Base-by-base conservation (phyloP, 2,113 vertebrate species). In the Acanthochromis polyacanthus region DNA sequence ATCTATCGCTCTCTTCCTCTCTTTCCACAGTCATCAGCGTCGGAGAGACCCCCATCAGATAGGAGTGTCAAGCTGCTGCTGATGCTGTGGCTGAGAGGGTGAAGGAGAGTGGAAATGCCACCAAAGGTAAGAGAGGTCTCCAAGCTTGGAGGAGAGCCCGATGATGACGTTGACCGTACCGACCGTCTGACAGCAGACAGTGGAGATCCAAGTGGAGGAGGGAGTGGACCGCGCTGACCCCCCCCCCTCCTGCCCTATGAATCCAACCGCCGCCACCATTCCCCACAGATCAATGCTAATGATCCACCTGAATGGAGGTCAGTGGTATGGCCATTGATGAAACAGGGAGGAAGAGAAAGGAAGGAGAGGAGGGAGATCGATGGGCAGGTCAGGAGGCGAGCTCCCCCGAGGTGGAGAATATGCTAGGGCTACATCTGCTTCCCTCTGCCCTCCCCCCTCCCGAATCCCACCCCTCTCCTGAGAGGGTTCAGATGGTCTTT, bases 401-500 rank as follows among this genome's bases (percentile, higher is more conserved):
- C 69, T 88, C 91, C 88, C 90, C 72, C 0, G 78, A 81, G 93
- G 74, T 15, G 8, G 30, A 19, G 52, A 83, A 86, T 84, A 86
- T 85, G 81, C 75, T 62, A 65, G 80, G 57, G 64, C 77, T 85
- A 92, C 91, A 92, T 90, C 88, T 90, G 89, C 88, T 87, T 61
- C 86, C 81, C 72, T 53, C 76, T 73, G 51, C 79, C 81, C 32
- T 8, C 32, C 32, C 32, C 32, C 81, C 61, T 70, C 75, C 66
- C 30, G 70, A 61, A 82, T 73, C 80, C 53, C 69, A 40, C 76
- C 56, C 53, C 80, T 81, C 88, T 80, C 87, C 59, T 78, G 87
- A 80, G 90, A 92, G 79, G 83, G 87, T 89, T 92, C 90, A 91
- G 81, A 91, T 90, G 91, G 85, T 82, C 82, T 93, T 93, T 93